Base-by-base conservation (phyloP, 2,888 invertebrate species). In the Willowsia nigromaculata region DNA sequence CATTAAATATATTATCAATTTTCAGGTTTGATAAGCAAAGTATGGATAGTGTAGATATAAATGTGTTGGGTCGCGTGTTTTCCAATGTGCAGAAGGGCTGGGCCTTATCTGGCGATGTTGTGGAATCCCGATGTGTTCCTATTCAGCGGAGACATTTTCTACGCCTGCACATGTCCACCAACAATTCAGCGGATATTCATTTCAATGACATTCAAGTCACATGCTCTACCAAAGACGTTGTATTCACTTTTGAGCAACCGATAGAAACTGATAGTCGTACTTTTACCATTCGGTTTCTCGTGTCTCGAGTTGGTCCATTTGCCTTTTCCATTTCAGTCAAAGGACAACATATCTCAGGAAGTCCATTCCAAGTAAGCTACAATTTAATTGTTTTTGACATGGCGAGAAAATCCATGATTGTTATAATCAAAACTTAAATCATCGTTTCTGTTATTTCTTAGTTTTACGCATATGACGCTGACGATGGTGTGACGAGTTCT, bases 401-500 rank as follows among this genome's bases (percentile, higher is more conserved):
- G n/a, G n/a, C n/a, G n/a, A n/a, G n/a, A n/a, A n/a, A n/a, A n/a
- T n/a, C n/a, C n/a, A n/a, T n/a, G n/a, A n/a, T n/a, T n/a, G n/a
- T n/a, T n/a, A n/a, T n/a, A n/a, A n/a, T n/a, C n/a, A n/a, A n/a
- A n/a, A n/a, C n/a, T n/a, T n/a, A n/a, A n/a, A n/a, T n/a, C n/a
- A n/a, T n/a, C n/a, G 22, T 43, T 71, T 22, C 18, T 25, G 6
- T 71, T 18, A 43, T 71, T 40, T 71, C 2, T 33, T 56, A 92
- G 92, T 92, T 92, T 83, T 91, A 92, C 65, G 92, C 91, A 1
- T 92, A 92, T 62, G 92, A 92, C 50, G 90, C 90, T 15, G 92
- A 92, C 71, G 92, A 92, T 27, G 90, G 91, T 18, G 83, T 90
- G 2, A 87, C 90, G 5, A 92, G 90, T 65, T 91, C 91, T 82